Percentiles rank a stretch among this genome's conserved stretches.
Conservation (phyloP, 2,113 vertebrate genomes). For the Pycnonotus jocosus region DNA sequence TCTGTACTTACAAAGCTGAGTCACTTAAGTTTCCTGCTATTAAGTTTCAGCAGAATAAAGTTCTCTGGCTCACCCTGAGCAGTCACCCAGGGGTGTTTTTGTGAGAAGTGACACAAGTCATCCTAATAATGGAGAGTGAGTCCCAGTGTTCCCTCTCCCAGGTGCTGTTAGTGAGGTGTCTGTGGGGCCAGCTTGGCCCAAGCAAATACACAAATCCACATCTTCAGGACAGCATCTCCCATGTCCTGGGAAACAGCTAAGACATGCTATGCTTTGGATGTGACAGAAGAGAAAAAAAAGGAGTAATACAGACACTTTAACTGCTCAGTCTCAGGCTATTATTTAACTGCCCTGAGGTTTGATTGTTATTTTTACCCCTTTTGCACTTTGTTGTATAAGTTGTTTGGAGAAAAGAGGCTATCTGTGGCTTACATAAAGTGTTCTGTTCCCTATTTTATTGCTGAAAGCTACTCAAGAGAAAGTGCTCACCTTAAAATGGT, state of each 20-base stretch:
- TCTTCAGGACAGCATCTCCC: background rate
- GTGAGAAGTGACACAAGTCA: background rate
- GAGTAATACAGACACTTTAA: background rate
- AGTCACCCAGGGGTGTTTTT: background rate
- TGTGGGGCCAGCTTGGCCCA: background rate
- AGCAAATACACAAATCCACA: background rate
- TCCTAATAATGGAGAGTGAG: background rate
- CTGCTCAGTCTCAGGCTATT: background rate
- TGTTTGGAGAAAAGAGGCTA: constrained; percentile 31
- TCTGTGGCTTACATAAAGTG: constrained; percentile 16
- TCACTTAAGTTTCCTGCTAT: background rate
- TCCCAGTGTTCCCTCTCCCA: background rate
- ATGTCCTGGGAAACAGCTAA: background rate
- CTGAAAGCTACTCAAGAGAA: background rate
- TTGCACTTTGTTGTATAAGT: constrained; percentile 26
- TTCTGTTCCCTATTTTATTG: constrained; percentile 14
- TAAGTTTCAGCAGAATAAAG: background rate
- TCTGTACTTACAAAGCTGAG: background rate
- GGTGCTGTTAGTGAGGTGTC: background rate
- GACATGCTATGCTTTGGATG: background rate
- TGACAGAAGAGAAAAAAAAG: background rate
- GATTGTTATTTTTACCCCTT: background rate
- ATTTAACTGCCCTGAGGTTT: constrained; percentile 17
- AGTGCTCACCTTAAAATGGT: background rate
- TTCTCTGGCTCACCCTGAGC: background rate